A percentile compares a stretch with the other conserved stretches of the same genome.
These are phyloP conservation scores for Platysternon megacephalum DNA, from an alignment of 2,113 vertebrate genomes.

Conservation along the genomic window DNA sequence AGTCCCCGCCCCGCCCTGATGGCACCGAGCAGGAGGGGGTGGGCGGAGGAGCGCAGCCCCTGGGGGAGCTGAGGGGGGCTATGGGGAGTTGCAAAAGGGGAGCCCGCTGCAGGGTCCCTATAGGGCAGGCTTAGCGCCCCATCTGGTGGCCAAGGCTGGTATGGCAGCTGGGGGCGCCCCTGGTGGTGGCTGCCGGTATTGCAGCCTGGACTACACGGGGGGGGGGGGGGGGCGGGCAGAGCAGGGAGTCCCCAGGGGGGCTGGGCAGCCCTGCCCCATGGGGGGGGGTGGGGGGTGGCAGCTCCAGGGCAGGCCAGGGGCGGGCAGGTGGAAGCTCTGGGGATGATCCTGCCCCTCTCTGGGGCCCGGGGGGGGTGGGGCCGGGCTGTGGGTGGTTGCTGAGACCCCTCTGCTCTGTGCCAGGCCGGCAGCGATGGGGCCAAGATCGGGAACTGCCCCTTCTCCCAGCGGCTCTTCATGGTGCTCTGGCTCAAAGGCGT, in stretches of 20 bases:
- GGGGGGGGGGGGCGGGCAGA: background rate
- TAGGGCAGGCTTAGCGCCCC: background rate
- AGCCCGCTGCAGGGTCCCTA: no score
- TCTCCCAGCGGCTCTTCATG: slow-evolving; percentile 94
- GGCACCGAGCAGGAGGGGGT: no score
- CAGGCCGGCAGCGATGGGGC: slow-evolving; percentile 92
- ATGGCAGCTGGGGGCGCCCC: no score
- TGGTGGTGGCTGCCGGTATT: background rate
- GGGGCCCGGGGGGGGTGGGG: background rate
- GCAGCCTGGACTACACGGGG: background rate
- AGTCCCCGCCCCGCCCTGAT: no score
- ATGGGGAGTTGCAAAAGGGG: background rate
- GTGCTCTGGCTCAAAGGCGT: slow-evolving; percentile 94
- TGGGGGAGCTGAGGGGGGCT: background rate
- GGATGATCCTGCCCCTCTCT: background rate
- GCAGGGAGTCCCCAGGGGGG: background rate
- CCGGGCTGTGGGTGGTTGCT: background rate
- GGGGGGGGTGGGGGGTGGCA: no score
- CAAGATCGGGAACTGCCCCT: slow-evolving; percentile 94
- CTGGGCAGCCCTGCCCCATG: background rate
- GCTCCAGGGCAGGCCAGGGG: background rate
- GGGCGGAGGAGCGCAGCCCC: background rate
- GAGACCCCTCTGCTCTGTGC: background rate
- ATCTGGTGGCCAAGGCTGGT: background rate
- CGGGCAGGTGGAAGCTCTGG: background rate